Conservation (phyloP, 2,797 vertebrate species). For the Harpagifer antarcticus region DNA sequence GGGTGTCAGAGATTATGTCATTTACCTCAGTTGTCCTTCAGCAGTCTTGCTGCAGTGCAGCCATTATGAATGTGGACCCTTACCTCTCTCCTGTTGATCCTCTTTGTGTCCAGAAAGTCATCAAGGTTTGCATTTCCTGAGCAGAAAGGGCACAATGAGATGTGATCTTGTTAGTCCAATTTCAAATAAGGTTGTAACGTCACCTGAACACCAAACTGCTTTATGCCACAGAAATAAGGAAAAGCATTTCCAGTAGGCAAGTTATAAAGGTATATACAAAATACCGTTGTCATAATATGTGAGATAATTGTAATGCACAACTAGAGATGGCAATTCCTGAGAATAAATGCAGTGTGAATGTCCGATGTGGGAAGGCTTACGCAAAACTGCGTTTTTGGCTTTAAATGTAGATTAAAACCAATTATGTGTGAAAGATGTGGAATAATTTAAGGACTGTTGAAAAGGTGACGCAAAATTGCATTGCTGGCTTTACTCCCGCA, state of each 20-base stretch:
- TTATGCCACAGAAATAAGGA: not conserved
- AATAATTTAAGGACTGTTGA: too few relatives aligned
- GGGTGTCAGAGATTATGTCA: conserved; percentile 3
- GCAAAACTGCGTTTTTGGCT: too few relatives aligned
- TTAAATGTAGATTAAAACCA: too few relatives aligned
- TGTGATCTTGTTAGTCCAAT: not conserved
- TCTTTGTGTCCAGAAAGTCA: not conserved
- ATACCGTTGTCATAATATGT: not conserved
- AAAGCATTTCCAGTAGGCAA: not conserved
- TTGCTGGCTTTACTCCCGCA: too few relatives aligned
- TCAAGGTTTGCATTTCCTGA: conserved; percentile 1
- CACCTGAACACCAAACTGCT: not conserved
- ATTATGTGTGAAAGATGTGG: too few relatives aligned
- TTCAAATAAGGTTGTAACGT: not conserved
- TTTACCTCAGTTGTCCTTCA: not conserved
- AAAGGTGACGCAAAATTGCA: too few relatives aligned
- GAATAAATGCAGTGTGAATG: too few relatives aligned
- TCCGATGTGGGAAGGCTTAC: too few relatives aligned
- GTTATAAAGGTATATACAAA: not conserved
- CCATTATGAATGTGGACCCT: not conserved
- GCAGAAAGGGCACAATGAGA: not conserved
- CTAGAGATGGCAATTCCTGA: too few relatives aligned
- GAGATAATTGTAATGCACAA: not conserved
- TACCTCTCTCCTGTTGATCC: not conserved
- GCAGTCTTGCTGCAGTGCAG: not conserved